A percentile compares a stretch with the other conserved stretches of the same genome.
phyloP scores from a whole-genome alignment of 2,113 vertebrate species.

The Neogobius melanostomus region DNA sequence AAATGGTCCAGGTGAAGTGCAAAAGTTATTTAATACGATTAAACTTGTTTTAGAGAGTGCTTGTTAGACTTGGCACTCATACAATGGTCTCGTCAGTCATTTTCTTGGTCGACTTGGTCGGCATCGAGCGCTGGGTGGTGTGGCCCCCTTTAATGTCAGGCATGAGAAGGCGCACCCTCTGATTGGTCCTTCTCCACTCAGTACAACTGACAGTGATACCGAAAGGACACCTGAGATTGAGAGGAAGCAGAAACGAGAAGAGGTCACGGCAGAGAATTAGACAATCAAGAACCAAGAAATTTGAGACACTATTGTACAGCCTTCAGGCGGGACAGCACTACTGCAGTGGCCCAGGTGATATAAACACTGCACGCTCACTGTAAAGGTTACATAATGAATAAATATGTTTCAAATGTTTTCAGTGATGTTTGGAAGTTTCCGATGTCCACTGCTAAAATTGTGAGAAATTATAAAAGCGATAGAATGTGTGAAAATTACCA shows the following conservation, averaged over 20 bases:
- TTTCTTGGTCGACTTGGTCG: conserved; percentile 86
- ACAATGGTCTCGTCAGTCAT: conserved; percentile 87
- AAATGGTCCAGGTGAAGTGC: conserved; percentile 71
- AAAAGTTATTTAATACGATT: conserved; percentile 67
- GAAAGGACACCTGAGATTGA: conserved; percentile 86
- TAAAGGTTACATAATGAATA: too few species aligned
- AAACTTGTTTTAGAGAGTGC: conserved; percentile 53
- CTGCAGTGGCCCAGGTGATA: not conserved
- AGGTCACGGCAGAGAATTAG: conserved; percentile 11
- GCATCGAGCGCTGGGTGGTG: conserved; percentile 78
- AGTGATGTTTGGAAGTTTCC: too few species aligned
- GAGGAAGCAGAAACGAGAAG: not conserved
- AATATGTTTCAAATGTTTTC: too few species aligned
- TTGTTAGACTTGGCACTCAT: conserved; percentile 70
- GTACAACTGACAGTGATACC: conserved; percentile 94
- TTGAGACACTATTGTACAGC: conserved; percentile 25
- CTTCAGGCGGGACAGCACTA: not conserved
- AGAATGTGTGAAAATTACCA: conserved; percentile 75
- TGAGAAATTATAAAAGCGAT: not conserved
- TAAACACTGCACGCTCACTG: not conserved
- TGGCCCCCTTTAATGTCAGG: conserved; percentile 75
- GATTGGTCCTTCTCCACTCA: conserved; percentile 95
- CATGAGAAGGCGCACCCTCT: conserved; percentile 88
- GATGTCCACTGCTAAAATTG: not conserved
- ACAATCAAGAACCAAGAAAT: conserved; percentile 26